Evolutionary conservation across 2,888 invertebrate species (phyloP).

Genomic region (Pristionchus maxplancki): DNA sequence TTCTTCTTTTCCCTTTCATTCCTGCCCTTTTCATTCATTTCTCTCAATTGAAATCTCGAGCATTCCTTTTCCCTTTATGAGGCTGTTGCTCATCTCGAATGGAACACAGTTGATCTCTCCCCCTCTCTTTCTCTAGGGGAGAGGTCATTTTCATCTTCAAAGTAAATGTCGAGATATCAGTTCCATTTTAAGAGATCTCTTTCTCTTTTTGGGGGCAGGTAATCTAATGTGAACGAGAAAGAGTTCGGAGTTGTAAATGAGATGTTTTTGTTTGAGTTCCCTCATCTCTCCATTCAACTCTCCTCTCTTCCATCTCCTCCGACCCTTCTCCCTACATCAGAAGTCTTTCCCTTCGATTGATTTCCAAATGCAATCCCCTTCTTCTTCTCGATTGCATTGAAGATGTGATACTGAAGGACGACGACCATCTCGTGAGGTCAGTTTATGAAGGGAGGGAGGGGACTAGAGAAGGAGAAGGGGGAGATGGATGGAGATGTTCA

Average conservation of each 20-base stretch:
- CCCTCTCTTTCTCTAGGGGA: neutral
- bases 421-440: slow-evolving; percentile 38
- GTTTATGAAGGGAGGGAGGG: slow-evolving; percentile 29
- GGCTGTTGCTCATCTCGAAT: neutral
- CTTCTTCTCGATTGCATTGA: neutral
- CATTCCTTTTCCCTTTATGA: slow-evolving; percentile 31
- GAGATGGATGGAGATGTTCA: neutral
- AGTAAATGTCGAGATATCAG: slow-evolving; percentile 26
- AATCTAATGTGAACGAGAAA: neutral
- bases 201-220: neutral
- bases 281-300: neutral
- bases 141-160: slow-evolving; percentile 9
- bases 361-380: neutral
- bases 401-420: slow-evolving; percentile 20
- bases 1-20: slow-evolving; percentile 6
- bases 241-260: neutral
- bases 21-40: slow-evolving; percentile 26
- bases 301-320: neutral
- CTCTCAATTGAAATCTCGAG: slow-evolving; percentile 21
- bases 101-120: slow-evolving; percentile 33
- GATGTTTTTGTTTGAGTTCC: neutral
- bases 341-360: neutral
- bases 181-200: neutral
- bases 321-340: slow-evolving; percentile 46
- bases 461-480: neutral